Conservation (phyloP, 1,140 invertebrate species). For the Polypedilum vanderplanki region DNA sequence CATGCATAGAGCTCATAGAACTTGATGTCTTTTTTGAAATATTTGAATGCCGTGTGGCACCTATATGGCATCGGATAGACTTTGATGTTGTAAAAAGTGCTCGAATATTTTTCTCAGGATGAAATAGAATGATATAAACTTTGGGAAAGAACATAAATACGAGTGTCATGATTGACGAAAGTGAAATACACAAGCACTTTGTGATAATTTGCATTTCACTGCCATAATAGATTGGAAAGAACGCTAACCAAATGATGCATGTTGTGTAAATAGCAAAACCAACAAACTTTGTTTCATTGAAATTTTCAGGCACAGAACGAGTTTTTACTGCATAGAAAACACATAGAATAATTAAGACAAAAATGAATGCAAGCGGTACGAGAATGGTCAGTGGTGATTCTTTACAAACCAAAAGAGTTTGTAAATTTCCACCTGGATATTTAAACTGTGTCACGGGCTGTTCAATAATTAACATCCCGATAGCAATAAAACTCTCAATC, state of each 20-base stretch:
- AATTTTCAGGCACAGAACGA: conserved; percentile 73
- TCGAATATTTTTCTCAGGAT: conserved; percentile 71
- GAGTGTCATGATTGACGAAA: conserved; percentile 69
- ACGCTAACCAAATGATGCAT: conserved; percentile 74
- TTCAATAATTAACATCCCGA: conserved; percentile 56
- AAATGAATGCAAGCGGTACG: conserved; percentile 65
- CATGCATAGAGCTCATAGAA: conserved; percentile 33
- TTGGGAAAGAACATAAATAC: conserved; percentile 72
- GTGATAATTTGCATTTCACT: conserved; percentile 58
- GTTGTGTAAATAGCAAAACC: conserved; percentile 78
- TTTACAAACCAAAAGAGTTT: conserved; percentile 57
- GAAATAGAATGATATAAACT: conserved; percentile 68
- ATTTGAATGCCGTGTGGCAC: conserved; percentile 46
- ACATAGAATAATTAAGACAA: conserved; percentile 64
- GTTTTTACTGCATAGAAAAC: conserved; percentile 77
- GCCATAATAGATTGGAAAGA: conserved; percentile 71
- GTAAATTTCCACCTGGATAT: conserved; percentile 46
- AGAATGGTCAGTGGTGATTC: conserved; percentile 57
- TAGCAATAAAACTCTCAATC: conserved; percentile 60
- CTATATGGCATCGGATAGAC: conserved; percentile 72
- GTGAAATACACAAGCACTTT: conserved; percentile 61
- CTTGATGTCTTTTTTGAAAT: conserved; percentile 41
- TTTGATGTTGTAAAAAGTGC: conserved; percentile 72
- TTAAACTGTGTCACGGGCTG: conserved; percentile 51
- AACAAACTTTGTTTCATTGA: conserved; percentile 73